Evolutionary conservation across 1,140 invertebrate genomes (phyloP), one percentile per base, ranked within the genome.

Genomic region (Cheumatopsyche charites): DNA sequence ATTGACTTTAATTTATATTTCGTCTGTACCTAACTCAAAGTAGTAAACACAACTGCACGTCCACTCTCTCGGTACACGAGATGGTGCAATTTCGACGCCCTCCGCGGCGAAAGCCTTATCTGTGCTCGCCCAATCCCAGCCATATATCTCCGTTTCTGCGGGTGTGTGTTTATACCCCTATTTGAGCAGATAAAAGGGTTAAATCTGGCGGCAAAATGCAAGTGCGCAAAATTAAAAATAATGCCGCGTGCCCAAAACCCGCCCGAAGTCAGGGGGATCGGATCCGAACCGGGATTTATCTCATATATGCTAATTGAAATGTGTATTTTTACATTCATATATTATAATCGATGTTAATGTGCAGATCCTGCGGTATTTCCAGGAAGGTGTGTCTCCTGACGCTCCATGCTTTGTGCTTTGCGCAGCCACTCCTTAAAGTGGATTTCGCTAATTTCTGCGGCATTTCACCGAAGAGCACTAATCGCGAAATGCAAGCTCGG

Each of bases 51-150:
- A 41, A 61, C 41, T 67, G 63, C 69, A 63, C 69, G 70, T 74
- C 67, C 45, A 67, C 61, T 62, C 63, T 42, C n/a, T n/a, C n/a
- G n/a, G n/a, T n/a, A n/a, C n/a, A n/a, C n/a, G 43, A 52, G 45
- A 47, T 75, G 74, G 70, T 72, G 74, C 66, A 75, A 73, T 75
- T 75, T 70, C 21, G 17, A 61, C 25, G 17, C 55, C 25, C 52
- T 58, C 55, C 12, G 6, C 55, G 55, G 19, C 11, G 21, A 58
- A 58, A 58, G 26, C 62, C 70, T 72, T 72, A 72, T 72, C 70
- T 72, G 43, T 73, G 67, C 71, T 68, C 66, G 71, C 71, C 65
- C 71, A 73, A 73, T 73, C 26, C 71, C 21, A 7, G 15, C 71
- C 23, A 68, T 73, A 69, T 73, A 73, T 68, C 19, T 71, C 62